phyloP scores from a whole-genome alignment of 2,888 invertebrate genomes.

The Sinhomidia bicolor region DNA sequence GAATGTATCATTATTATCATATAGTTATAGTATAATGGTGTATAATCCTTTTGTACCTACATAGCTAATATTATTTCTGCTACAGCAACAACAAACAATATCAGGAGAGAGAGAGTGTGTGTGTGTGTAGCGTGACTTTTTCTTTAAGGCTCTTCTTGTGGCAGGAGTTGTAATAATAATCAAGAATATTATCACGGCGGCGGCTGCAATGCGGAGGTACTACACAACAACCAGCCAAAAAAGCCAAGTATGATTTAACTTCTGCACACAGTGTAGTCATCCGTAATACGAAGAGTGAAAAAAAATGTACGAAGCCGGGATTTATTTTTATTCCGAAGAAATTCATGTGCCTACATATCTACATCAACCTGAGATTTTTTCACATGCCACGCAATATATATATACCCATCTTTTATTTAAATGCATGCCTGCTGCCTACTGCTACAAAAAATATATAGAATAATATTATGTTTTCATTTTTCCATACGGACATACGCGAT shows the following conservation, averaged over 20 bases:
- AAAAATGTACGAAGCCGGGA: constrained; percentile 44
- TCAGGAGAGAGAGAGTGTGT: constrained; percentile 35
- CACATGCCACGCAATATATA: neutral
- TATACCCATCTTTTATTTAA: neutral
- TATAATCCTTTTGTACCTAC: neutral
- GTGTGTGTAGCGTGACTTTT: constrained; percentile 47
- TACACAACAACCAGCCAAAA: neutral
- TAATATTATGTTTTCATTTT: no score
- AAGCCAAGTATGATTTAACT: constrained; percentile 44
- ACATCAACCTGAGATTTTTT: constrained; percentile 1
- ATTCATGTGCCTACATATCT: neutral
- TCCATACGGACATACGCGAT: no score
- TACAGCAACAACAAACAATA: no score
- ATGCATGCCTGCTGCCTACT: neutral
- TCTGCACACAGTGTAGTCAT: constrained; percentile 14
- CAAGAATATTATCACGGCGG: constrained; percentile 25
- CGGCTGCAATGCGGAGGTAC: no score
- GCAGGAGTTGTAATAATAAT: neutral
- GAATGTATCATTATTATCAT: constrained; percentile 63
- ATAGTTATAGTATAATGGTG: constrained; percentile 35
- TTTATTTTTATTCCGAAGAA: constrained; percentile 48
- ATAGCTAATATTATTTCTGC: no score
- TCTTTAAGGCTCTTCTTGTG: constrained; percentile 26
- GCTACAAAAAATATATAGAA: no score
- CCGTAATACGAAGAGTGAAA: neutral